A percentile compares a stretch with the other conserved stretches of the same genome.
phyloP scores from a whole-genome alignment of 30 jellyfish, hydroid and myxozoan species.

The Euphysa ruthae region DNA sequence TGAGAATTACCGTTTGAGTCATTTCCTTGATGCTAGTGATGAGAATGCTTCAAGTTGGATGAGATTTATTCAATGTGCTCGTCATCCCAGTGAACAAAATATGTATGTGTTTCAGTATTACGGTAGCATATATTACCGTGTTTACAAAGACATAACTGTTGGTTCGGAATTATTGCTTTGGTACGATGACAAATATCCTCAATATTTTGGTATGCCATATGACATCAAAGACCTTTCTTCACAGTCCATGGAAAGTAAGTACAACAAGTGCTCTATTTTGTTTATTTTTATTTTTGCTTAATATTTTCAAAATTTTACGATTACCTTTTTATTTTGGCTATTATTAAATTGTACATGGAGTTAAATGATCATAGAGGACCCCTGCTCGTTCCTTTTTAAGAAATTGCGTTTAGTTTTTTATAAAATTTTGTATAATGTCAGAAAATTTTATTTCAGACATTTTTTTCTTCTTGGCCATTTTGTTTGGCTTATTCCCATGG shows the following conservation, averaged over 20 bases:
- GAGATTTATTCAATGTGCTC: constrained; percentile 95
- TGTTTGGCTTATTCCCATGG: too few relatives aligned
- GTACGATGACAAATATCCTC: constrained; percentile 98
- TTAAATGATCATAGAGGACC: too few relatives aligned
- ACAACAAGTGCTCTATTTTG: background rate
- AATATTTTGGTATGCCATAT: constrained; percentile 78
- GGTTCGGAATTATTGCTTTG: constrained; percentile 91
- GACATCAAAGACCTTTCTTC: constrained; percentile 88
- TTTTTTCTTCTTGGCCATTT: too few relatives aligned
- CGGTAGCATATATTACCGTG: constrained; percentile 93
- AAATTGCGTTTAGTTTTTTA: background rate
- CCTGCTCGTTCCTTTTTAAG: background rate
- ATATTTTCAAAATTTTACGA: background rate
- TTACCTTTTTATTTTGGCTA: too few relatives aligned
- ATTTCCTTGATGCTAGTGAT: constrained; percentile 88
- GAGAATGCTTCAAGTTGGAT: constrained; percentile 94
- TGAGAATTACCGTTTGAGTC: constrained; percentile 68
- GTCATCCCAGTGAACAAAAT: constrained; percentile 88
- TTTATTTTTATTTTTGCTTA: too few relatives aligned
- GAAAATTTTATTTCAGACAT: too few relatives aligned
- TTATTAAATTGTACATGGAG: too few relatives aligned
- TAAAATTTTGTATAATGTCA: background rate
- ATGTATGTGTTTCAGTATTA: constrained; percentile 83
- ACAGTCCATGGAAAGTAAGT: constrained; percentile 87
- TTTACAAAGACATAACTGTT: constrained; percentile 79